A percentile compares a stretch with the other conserved stretches of the same genome.
These are phyloP conservation scores for Strigamia transsilvanica DNA, from an alignment of 2,888 invertebrate genomes.

Conservation along the genomic window DNA sequence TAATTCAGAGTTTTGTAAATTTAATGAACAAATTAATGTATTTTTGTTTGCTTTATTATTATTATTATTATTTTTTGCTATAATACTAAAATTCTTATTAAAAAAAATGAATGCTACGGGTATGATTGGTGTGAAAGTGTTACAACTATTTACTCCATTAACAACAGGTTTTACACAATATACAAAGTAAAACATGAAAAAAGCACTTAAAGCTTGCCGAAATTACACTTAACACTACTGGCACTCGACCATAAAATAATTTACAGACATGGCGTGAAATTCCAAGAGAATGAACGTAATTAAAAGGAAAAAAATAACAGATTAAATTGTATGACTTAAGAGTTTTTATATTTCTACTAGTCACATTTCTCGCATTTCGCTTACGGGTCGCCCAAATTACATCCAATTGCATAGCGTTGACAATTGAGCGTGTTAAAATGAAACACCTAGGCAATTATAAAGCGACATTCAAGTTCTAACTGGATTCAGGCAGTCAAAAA, in stretches of 20 bases:
- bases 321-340: no score
- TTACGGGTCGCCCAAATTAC: no score
- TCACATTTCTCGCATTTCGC: no score
- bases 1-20: background rate
- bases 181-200: background rate
- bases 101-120: slow-evolving; percentile 23
- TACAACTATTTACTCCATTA: slow-evolving; percentile 11
- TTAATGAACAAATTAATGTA: slow-evolving; percentile 23
- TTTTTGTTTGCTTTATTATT: background rate
- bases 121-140: background rate
- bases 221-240: background rate
- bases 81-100: slow-evolving; percentile 13
- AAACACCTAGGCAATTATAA: no score
- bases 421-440: no score
- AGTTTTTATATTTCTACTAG: no score
- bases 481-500: no score
- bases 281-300: no score
- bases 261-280: background rate
- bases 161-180: slow-evolving; percentile 4
- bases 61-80: background rate
- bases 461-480: no score
- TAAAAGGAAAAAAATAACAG: no score
- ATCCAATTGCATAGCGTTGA: no score
- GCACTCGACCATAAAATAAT: background rate
- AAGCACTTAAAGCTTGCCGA: background rate